A percentile compares a stretch with the other conserved stretches of the same genome.
Conservation (phyloP, 2,888 invertebrate species). For the Drosophila ustulata region DNA sequence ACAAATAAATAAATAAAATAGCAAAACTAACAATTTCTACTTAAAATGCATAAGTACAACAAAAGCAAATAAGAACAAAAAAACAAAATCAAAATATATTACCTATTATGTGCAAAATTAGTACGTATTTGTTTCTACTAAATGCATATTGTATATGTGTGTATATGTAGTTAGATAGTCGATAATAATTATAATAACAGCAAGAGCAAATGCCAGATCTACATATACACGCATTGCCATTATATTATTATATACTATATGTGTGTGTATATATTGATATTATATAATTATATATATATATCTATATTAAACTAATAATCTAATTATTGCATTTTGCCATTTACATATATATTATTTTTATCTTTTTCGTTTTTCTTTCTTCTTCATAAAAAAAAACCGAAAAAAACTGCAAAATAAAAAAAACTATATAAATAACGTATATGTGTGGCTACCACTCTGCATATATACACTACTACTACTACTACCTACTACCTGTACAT, state of each 20-base stretch:
- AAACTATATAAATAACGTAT: slow-evolving; percentile 78
- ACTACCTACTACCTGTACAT: slow-evolving; percentile 81
- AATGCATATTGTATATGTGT: slow-evolving; percentile 74
- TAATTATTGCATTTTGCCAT: slow-evolving; percentile 85
- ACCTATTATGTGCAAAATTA: slow-evolving; percentile 69
- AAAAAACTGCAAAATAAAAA: slow-evolving; percentile 73
- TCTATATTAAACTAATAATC: slow-evolving; percentile 80
- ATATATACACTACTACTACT: slow-evolving; percentile 78
- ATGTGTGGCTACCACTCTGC: slow-evolving; percentile 81
- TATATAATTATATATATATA: slow-evolving; percentile 73
- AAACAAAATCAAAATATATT: slow-evolving; percentile 31
- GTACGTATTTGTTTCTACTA: slow-evolving; percentile 79
- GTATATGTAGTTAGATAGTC: slow-evolving; percentile 60
- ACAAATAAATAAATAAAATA: slow-evolving; percentile 79
- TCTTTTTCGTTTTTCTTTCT: slow-evolving; percentile 85
- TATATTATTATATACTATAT: slow-evolving; percentile 61
- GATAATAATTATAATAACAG: slow-evolving; percentile 25
- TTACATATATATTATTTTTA: slow-evolving; percentile 84
- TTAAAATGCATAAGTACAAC: slow-evolving; percentile 73
- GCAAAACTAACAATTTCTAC: slow-evolving; percentile 76
- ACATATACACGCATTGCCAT: slow-evolving; percentile 69
- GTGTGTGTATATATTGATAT: slow-evolving; percentile 76
- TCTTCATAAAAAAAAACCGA: slow-evolving; percentile 82
- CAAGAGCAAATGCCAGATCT: slow-evolving; percentile 25
- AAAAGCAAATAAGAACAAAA: slow-evolving; percentile 50